phyloP scores from a whole-genome alignment of 1,140 invertebrate genomes.

The Pogonomyrmex barbatus region DNA sequence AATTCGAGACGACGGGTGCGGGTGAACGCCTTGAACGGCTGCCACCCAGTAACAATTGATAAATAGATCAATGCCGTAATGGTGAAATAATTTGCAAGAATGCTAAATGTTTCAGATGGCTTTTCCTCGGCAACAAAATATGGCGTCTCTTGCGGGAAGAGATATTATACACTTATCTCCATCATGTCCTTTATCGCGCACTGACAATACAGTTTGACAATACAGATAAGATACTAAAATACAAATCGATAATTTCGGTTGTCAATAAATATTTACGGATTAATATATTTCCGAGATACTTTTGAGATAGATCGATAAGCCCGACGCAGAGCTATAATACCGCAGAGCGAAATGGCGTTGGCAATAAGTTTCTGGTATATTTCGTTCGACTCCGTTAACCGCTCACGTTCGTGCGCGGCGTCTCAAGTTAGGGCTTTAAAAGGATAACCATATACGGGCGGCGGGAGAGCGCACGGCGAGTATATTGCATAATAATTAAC shows the following conservation, averaged over 20 bases:
- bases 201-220: not conserved
- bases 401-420: constrained; percentile 35
- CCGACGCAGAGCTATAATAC: not conserved
- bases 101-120: not conserved
- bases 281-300: not conserved
- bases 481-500: constrained; percentile 83
- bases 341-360: constrained; percentile 10
- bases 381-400: constrained; percentile 59
- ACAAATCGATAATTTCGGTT: not conserved
- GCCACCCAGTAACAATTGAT: constrained; percentile 52
- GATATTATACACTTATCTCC: not conserved
- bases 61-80: constrained; percentile 54
- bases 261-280: not conserved
- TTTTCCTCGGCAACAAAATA: constrained; percentile 1
- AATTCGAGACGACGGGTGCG: constrained; percentile 67
- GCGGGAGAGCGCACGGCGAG: constrained; percentile 71
- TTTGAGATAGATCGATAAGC: constrained; percentile 23
- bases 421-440: constrained; percentile 74
- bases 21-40: constrained; percentile 57
- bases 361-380: constrained; percentile 43
- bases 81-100: not conserved
- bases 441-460: constrained; percentile 75
- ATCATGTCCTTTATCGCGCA: not conserved
- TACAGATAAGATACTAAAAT: not conserved
- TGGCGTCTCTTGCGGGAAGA: not conserved